phyloP scores from a whole-genome alignment of 2,888 invertebrate genomes.

The Hyposoter dolosus region DNA sequence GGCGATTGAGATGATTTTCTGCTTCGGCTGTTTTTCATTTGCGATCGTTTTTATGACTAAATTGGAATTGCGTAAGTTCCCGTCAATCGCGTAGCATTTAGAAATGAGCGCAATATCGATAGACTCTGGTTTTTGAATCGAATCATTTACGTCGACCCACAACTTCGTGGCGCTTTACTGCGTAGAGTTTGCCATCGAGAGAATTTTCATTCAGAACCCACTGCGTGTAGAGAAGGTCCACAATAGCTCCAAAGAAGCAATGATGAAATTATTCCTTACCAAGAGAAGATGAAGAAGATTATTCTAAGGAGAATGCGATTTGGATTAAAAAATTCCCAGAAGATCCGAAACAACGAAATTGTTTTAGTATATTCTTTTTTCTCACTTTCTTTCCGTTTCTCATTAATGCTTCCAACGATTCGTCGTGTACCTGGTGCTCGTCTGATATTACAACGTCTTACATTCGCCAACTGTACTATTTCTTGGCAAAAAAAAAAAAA shows the following conservation, averaged over 20 bases:
- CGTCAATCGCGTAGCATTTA: neutral
- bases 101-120: neutral
- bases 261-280: neutral
- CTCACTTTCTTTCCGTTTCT: constrained; percentile 61
- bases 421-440: constrained; percentile 2
- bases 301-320: neutral
- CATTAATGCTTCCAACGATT: constrained; percentile 26
- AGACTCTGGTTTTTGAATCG: neutral
- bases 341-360: constrained; percentile 23
- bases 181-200: neutral
- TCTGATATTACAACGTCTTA: constrained; percentile 25
- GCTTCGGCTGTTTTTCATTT: neutral
- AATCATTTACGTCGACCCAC: neutral
- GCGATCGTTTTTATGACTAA: neutral
- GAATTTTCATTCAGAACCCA: neutral
- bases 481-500: constrained; percentile 18
- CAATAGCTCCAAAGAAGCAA: neutral
- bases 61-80: neutral
- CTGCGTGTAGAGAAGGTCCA: too few relatives aligned
- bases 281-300: neutral
- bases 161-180: neutral
- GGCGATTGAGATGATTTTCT: neutral
- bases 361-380: constrained; percentile 16
- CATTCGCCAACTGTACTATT: constrained; percentile 12
- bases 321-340: constrained; percentile 6